Base-by-base conservation (phyloP, 2,888 invertebrate genomes). In the Lottia gigantea region DNA sequence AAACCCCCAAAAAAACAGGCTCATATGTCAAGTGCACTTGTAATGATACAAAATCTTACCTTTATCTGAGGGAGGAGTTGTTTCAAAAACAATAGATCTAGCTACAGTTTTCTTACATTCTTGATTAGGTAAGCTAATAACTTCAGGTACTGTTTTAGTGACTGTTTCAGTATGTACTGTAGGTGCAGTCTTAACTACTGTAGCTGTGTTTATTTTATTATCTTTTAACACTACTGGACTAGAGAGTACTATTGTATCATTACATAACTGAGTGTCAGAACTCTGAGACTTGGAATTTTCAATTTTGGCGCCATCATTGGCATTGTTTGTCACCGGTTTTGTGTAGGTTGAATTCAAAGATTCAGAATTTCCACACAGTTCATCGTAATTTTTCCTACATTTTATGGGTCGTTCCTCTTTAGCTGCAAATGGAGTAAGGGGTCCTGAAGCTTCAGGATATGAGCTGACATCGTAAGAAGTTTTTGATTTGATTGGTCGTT, bases 31-130 rank as follows among this genome's bases (percentile, higher is more conserved):
- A n/a, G n/a, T n/a, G n/a, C n/a, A 31, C 31, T 31, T 31, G 31
- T 31, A n/a, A n/a, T 6, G 2, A 31, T 31, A 11, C 1, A 11
- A 40, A 40, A 40, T 40, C 6, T 55, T 23, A 23, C 19, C 55
- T 7, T 11, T 55, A 55, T 8, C 16, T 16, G 49, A 49, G 19
- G 55, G 19, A 12, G 55, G 55, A 12, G 19, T 55, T 0, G 55
- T 12, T 6, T 69, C 71, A 71, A 74, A 71, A 12, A 63, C 71
- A 40, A 71, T 74, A 11, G 74, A 40, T 19, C 74, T 47, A 16
- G 40, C 49, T 31, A 55, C 71, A 66, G 25, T 26, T n/a, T 64
- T 68, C 49, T 47, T 68, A 19, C 26, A 46, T 12, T 63, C 31
- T 16, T 55, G 61, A 6, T 61, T 31, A 26, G 25, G 31, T 19